These are phyloP conservation scores for Ecliptopera silaceata DNA, from an alignment of 2,888 invertebrate genomes.

Conservation along the genomic window DNA sequence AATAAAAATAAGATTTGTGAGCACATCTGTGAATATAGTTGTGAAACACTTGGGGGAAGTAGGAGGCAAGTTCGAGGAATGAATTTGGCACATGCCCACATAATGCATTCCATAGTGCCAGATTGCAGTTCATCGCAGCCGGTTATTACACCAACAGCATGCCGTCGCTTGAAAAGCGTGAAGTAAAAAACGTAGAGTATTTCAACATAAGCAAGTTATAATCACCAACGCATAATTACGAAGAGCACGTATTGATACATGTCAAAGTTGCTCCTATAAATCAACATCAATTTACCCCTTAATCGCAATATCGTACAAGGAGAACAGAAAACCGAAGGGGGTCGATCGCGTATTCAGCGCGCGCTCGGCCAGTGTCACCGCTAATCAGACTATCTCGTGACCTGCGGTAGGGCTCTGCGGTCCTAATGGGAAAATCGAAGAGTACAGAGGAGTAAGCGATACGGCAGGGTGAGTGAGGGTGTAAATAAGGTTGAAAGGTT, in stretches of 20 bases:
- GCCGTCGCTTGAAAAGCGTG: too few species aligned
- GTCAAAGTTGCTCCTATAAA: conserved; percentile 26
- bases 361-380: conserved; percentile 50
- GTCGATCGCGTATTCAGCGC: conserved; percentile 49
- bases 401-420: conserved; percentile 47
- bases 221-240: conserved; percentile 3
- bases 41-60: neutral
- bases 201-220: neutral
- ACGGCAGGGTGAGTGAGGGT: conserved; percentile 3
- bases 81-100: neutral
- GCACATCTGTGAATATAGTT: neutral
- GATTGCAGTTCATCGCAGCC: neutral
- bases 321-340: conserved; percentile 35
- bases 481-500: conserved; percentile 9
- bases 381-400: conserved; percentile 66
- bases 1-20: neutral
- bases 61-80: neutral
- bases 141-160: neutral
- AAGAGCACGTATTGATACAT: neutral
- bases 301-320: conserved; percentile 31
- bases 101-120: neutral
- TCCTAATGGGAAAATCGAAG: conserved; percentile 40
- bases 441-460: conserved; percentile 33
- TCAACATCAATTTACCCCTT: conserved; percentile 18
- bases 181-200: too few species aligned